phyloP scores from a whole-genome alignment of 1,140 invertebrate genomes.

The Drosophila equinoxialis region DNA sequence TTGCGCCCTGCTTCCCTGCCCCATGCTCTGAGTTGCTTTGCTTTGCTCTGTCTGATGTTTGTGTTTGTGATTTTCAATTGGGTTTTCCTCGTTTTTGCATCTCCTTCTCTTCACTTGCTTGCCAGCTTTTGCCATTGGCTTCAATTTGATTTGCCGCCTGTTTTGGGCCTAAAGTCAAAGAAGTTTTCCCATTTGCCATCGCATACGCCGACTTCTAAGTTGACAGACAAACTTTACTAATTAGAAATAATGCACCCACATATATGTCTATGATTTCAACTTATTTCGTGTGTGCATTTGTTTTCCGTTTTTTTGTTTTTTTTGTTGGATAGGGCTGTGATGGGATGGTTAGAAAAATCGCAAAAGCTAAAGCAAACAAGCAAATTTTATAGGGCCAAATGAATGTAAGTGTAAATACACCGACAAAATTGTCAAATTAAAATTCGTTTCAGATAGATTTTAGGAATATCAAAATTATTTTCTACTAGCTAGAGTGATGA shows the following conservation, averaged over 20 bases:
- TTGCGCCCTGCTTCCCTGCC: background rate
- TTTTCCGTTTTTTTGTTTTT: too few species aligned
- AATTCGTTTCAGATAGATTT: background rate
- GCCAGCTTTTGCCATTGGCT: constrained; percentile 48
- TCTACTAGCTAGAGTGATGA: too few species aligned
- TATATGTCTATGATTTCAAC: constrained; percentile 22
- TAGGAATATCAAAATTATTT: background rate
- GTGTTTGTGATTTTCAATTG: constrained; percentile 64
- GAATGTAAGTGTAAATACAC: background rate
- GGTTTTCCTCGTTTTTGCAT: constrained; percentile 19
- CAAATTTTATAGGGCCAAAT: constrained; percentile 6
- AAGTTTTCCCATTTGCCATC: constrained; percentile 60
- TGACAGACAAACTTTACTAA: constrained; percentile 75
- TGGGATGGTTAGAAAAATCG: background rate
- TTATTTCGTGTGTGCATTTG: background rate
- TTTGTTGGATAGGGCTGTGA: background rate
- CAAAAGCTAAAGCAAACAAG: constrained; percentile 3
- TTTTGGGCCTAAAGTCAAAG: constrained; percentile 63
- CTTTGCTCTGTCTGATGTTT: constrained; percentile 24
- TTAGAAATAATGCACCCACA: constrained; percentile 77
- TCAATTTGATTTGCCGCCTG: constrained; percentile 66
- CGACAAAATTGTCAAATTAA: background rate
- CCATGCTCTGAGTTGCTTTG: background rate
- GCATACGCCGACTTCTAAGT: constrained; percentile 39
- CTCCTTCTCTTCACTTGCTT: constrained; percentile 5